phyloP scores from a whole-genome alignment of 1,140 invertebrate species.

The Drosophila kurseongensis region DNA sequence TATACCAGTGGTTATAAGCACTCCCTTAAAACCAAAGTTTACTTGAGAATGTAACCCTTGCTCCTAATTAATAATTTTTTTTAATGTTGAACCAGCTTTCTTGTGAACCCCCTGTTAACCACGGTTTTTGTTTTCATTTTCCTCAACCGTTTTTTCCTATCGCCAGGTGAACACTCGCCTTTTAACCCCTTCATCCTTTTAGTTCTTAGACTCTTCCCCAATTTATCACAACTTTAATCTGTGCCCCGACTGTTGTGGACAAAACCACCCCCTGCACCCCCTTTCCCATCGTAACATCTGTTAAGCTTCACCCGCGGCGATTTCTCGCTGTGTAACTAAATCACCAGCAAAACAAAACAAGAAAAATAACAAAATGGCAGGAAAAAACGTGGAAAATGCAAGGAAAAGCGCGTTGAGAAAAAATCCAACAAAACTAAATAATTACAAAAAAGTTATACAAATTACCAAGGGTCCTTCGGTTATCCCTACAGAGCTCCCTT shows the following conservation, averaged over 20 bases:
- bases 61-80: slow-evolving; percentile 12
- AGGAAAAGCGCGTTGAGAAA: slow-evolving; percentile 2
- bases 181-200: background rate
- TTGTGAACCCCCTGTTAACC: slow-evolving; percentile 4
- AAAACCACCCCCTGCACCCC: background rate
- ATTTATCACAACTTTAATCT: slow-evolving; percentile 62
- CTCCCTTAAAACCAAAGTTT: background rate
- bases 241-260: slow-evolving; percentile 30
- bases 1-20: too few species aligned
- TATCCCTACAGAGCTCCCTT: slow-evolving; percentile 23
- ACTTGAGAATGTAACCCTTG: background rate
- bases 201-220: slow-evolving; percentile 16
- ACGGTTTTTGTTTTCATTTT: background rate
- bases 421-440: slow-evolving; percentile 51
- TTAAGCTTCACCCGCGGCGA: slow-evolving; percentile 29
- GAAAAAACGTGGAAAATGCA: slow-evolving; percentile 6
- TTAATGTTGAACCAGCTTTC: background rate
- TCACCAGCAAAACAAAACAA: slow-evolving; percentile 11
- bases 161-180: slow-evolving; percentile 38
- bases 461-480: slow-evolving; percentile 55
- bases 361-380: background rate
- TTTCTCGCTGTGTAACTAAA: slow-evolving; percentile 35
- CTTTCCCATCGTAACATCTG: slow-evolving; percentile 17
- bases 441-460: slow-evolving; percentile 70
- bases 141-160: slow-evolving; percentile 19